phyloP scores from a whole-genome alignment of 2,888 invertebrate species.

The Rhabditoides inermis region DNA sequence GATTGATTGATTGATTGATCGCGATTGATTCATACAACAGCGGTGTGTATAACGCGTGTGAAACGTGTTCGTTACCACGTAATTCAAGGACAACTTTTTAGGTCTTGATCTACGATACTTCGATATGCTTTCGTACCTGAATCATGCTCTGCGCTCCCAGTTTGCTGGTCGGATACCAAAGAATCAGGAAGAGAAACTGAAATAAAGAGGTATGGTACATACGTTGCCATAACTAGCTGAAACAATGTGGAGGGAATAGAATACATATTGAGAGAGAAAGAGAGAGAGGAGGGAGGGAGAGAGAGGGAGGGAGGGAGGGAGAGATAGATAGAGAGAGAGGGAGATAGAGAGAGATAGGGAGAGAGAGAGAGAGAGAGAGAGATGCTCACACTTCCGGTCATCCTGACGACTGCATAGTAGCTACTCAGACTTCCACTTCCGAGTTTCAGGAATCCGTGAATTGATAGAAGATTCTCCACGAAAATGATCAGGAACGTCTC shows the following conservation, averaged over 20 bases:
- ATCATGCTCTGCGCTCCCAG: conserved; percentile 29
- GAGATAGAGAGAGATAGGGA: conserved; percentile 22
- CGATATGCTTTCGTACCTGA: conserved; percentile 19
- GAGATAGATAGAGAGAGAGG: conserved; percentile 14
- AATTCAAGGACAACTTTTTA: too few species aligned
- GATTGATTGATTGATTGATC: too few species aligned
- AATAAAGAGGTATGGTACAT: too few species aligned
- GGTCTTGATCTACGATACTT: too few species aligned
- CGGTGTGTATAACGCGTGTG: too few species aligned
- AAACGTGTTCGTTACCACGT: too few species aligned
- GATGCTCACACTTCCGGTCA: conserved; percentile 25
- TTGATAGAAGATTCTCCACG: conserved; percentile 28
- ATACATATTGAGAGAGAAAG: too few species aligned
- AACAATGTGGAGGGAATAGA: too few species aligned
- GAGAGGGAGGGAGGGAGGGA: conserved; percentile 27
- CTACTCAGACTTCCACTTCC: conserved; percentile 22
- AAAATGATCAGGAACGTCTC: conserved; percentile 36
- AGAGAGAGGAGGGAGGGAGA: too few species aligned
- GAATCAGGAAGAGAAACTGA: conserved; percentile 28
- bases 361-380: not conserved
- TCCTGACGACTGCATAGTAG: conserved; percentile 26
- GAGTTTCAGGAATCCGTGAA: conserved; percentile 21
- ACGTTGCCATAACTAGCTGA: too few species aligned
- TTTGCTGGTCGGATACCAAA: conserved; percentile 20
- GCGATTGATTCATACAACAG: too few species aligned